phyloP scores from a whole-genome alignment of 2,888 invertebrate genomes.

The Muschampia plurimacula region DNA sequence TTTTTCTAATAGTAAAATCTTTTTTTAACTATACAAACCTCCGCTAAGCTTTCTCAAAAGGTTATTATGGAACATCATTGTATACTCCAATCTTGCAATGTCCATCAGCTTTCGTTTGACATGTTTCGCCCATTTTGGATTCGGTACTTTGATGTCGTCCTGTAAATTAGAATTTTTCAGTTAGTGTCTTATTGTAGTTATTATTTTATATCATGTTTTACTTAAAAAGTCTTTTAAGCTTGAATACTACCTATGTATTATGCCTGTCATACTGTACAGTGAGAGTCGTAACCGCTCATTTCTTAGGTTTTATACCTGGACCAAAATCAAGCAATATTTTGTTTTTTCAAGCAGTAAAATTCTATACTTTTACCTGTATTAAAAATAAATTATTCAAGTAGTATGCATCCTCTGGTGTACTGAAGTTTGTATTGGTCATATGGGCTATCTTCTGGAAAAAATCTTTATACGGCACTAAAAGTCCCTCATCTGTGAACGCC shows the following conservation, averaged over 20 bases:
- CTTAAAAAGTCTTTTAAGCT: no score
- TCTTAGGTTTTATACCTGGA: neutral
- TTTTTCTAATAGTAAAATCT: neutral
- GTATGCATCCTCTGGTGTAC: conserved; percentile 78
- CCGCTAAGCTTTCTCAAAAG: conserved; percentile 81
- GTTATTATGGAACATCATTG: conserved; percentile 82
- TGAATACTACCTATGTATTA: no score
- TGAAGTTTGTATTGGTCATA: conserved; percentile 79
- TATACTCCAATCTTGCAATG: conserved; percentile 80
- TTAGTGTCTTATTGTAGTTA: neutral
- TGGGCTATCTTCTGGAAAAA: conserved; percentile 76
- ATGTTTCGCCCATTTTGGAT: conserved; percentile 84
- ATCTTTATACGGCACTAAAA: conserved; percentile 73
- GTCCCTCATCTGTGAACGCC: conserved; percentile 72
- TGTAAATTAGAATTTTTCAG: conserved; percentile 51
- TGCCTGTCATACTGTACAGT: no score
- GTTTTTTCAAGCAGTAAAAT: neutral
- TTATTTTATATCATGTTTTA: neutral
- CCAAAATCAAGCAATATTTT: neutral
- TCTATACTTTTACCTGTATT: conserved; percentile 67
- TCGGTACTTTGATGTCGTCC: conserved; percentile 79
- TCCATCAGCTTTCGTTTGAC: conserved; percentile 83
- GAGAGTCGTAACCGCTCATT: neutral
- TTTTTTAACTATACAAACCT: conserved; percentile 57
- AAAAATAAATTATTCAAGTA: conserved; percentile 77